Conservation (phyloP, 2,888 invertebrate genomes). For the Dynastes hyllus region DNA sequence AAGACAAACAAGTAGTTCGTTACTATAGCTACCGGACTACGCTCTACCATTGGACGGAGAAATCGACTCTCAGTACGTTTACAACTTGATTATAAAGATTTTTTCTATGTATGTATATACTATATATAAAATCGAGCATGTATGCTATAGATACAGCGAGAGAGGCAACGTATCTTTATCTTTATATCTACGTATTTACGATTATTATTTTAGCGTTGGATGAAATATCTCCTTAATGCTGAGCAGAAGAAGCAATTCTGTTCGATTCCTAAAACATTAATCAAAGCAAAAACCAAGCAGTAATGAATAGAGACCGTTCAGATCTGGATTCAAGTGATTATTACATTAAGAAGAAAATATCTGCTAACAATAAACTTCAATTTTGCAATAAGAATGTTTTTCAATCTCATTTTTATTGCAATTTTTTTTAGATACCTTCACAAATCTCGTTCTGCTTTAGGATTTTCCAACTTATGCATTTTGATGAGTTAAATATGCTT, state of each 20-base stretch:
- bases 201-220: conserved; percentile 5
- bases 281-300: neutral
- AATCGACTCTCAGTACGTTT: conserved; percentile 53
- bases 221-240: neutral
- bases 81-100: conserved; percentile 54
- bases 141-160: conserved; percentile 1
- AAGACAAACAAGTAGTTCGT: conserved; percentile 67
- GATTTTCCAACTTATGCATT: too few relatives aligned
- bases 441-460: too few relatives aligned
- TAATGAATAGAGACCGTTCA: too few relatives aligned
- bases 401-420: too few relatives aligned
- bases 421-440: too few relatives aligned
- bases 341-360: too few relatives aligned
- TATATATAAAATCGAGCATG: conserved; percentile 10
- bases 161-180: conserved; percentile 1
- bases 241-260: neutral
- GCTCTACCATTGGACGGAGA: conserved; percentile 68
- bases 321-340: too few relatives aligned
- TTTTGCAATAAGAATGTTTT: too few relatives aligned
- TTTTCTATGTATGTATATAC: conserved; percentile 43
- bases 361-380: too few relatives aligned
- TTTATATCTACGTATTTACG: conserved; percentile 6
- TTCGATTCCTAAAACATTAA: neutral
- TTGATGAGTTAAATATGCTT: too few relatives aligned
- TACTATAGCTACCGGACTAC: conserved; percentile 73